A percentile compares a stretch with the other conserved stretches of the same genome.
Conservation (phyloP, 2,797 vertebrate species). For the Paedocypris micromegethes region DNA sequence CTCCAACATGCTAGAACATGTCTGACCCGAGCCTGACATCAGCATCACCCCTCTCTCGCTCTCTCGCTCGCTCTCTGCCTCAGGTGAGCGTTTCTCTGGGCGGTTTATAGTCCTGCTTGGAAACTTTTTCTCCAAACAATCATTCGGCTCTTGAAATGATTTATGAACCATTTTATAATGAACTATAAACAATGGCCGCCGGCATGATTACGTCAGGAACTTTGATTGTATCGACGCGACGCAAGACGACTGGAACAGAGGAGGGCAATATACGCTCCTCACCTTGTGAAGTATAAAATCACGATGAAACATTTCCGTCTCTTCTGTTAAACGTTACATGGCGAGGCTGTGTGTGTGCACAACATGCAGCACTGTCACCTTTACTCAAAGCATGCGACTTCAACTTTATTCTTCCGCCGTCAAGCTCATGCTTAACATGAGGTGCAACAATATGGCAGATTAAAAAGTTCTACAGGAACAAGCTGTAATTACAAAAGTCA, state of each 20-base stretch:
- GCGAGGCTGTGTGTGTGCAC: no score
- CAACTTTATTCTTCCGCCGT: no score
- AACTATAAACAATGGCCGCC: constrained; percentile 1
- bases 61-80: constrained; percentile 35
- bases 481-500: constrained; percentile 43
- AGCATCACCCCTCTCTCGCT: constrained; percentile 27
- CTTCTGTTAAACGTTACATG: no score
- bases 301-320: no score
- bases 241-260: not conserved
- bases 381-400: no score
- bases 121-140: constrained; percentile 24
- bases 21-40: constrained; percentile 44
- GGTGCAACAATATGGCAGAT: no score
- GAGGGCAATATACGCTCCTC: no score
- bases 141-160: constrained; percentile 25
- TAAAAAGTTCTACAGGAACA: constrained; percentile 28
- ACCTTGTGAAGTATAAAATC: no score
- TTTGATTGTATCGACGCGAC: constrained; percentile 13
- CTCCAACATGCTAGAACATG: constrained; percentile 42
- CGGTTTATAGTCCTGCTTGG: constrained; percentile 20
- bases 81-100: constrained; percentile 46
- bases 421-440: no score
- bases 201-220: constrained; percentile 11
- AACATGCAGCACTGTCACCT: no score
- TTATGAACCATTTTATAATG: constrained; percentile 36